Base-by-base conservation (phyloP, 1,140 invertebrate species). In the Lepidostoma basale region DNA sequence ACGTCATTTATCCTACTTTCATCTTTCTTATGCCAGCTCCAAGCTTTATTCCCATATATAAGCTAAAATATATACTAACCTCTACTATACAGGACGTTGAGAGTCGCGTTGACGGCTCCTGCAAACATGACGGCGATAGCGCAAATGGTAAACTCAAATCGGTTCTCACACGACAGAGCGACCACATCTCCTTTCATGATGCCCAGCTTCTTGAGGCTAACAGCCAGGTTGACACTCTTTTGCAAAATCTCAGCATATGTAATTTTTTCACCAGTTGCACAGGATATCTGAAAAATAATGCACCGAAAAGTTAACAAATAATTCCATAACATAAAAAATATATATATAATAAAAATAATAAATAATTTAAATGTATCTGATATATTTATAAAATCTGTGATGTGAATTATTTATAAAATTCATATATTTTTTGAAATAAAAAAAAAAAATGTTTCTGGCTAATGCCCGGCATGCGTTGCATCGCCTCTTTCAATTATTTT, bases 61-160 rank as follows among this genome's bases (percentile, higher is more conserved):
- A 14, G 18, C 22, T 23, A 23, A 47, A 20, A 20, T 47, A 6
- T 10, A 47, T 20, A 56, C 26, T 77, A 75, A 86, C 85, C 79
- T 76, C 79, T 78, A 25, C 81, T 80, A 67, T 87, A 88, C 20
- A 77, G 74, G 8, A 84, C 79, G 77, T 87, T 88, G 2, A 86
- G 71, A 1, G 85, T 81, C 28, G 83, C 79, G 23, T 83, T 52
- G 14, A 79, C 69, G 30, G 78, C 82, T 22, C 86, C 84, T 44
- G 77, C 70, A 33, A 78, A 84, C 16, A 83, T 74, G 1, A 82
- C 66, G 9, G 81, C 82, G 3, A 84, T 74, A 6, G 77, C 73
- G 16, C 82, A 67, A 18, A 85, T 67, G n/a, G 80, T 73, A 65
- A 82, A 87, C 68, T 86, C 82, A 68, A 84, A 78, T 42, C 81